Evolutionary conservation across 2,113 vertebrate genomes (phyloP).

Genomic region (Herpetotheres cachinnans): DNA sequence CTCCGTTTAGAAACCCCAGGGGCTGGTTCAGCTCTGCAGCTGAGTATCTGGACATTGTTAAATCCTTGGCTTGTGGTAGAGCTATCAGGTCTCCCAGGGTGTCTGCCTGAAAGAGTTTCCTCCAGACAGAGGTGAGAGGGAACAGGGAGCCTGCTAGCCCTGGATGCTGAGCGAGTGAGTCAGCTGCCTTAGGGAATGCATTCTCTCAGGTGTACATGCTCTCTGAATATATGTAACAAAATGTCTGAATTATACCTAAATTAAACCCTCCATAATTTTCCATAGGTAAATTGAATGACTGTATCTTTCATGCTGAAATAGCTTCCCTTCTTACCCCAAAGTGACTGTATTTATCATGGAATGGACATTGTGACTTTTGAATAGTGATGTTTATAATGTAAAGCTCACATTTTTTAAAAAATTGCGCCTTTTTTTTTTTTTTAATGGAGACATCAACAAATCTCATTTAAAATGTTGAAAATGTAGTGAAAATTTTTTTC

Average conservation of each 20-base stretch:
- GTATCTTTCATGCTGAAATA: neutral
- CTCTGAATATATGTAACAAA: neutral
- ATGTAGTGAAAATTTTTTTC: neutral
- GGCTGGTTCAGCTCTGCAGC: neutral
- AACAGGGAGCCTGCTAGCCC: neutral
- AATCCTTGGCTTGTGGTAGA: neutral
- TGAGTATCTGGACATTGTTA: neutral
- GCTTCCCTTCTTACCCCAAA: neutral
- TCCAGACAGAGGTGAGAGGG: neutral
- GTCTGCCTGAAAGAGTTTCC: neutral
- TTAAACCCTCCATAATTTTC: neutral
- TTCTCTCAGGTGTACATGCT: neutral
- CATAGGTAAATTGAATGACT: neutral
- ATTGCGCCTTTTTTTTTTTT: neutral
- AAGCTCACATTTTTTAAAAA: neutral
- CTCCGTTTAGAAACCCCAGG: neutral
- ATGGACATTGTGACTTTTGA: neutral
- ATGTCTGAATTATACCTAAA: neutral
- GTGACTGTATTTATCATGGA: neutral
- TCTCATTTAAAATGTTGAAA: neutral
- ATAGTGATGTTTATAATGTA: neutral
- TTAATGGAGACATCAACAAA: neutral
- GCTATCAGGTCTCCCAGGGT: neutral
- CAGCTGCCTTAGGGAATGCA: accelerated
- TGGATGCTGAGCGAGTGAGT: neutral